Evolutionary conservation across 2,113 vertebrate species (phyloP).

Genomic region (human (Homo sapiens)): GRCh38 chr1:89746501-89747000

Average conservation of each 20-base stretch:
- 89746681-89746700: background rate
- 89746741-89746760: background rate
- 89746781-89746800: background rate
- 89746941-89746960: background rate
- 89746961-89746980: background rate
- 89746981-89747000: background rate
- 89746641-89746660: background rate
- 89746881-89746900: background rate
- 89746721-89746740: background rate
- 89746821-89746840: background rate
- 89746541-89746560: background rate
- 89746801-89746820: constrained; percentile 10
- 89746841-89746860: background rate
- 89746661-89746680: background rate
- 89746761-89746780: background rate
- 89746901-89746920: background rate
- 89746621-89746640: background rate
- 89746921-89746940: background rate
- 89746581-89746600: constrained; percentile 17
- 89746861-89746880: background rate
- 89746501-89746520: background rate
- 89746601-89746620: background rate
- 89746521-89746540: background rate
- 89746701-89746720: background rate
- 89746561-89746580: background rate